Evolutionary conservation across 2,888 invertebrate genomes (phyloP), one percentile per base, ranked within the genome.

Genomic region (Eupsilia transversa): DNA sequence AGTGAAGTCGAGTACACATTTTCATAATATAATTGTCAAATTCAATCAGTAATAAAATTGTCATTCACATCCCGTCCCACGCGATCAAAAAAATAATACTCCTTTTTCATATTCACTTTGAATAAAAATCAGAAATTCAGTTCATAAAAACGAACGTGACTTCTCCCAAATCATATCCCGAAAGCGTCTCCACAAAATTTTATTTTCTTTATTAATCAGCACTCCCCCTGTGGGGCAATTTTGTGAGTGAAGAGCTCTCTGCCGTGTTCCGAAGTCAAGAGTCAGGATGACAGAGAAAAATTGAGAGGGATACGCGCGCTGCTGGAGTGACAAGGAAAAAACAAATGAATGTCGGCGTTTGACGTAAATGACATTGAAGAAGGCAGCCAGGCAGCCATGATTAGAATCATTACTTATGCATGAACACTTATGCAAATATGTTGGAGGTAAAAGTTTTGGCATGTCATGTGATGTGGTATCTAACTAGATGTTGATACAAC

Each of bases 161-260:
- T 88, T 80, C 87, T 88, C 87, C 27, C 33, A 90, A 92, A 94
- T 94, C 92, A 92, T 90, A 90, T 86, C 87, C 89, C 83, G 84
- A 81, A 80, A 79, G 87, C 80, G 86, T 89, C 83, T 83, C 88
- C 84, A 87, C 89, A 88, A 91, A 91, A 92, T 94, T 93, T 93
- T 94, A 93, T 93, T 94, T 94, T 92, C 91, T 94, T 93, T 94
- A 94, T 94, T 94, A 95, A 95, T 95, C 94, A 93, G 91, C 91
- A 88, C 92, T 91, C 93, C 93, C 94, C 93, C 93, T 86, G 87
- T 87, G 89, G 91, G 87, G 90, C 92, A 92, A 93, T 94, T 94
- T 92, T 90, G 90, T 89, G 80, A 86, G 92, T 90, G 90, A 91
- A 94, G 93, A 91, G 92, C 93, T 90, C 94, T 94, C 89, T 85